These are phyloP conservation scores for Paramormyrops hopkinsi DNA, from an alignment of 2,797 vertebrate genomes.

Conservation along the genomic window DNA sequence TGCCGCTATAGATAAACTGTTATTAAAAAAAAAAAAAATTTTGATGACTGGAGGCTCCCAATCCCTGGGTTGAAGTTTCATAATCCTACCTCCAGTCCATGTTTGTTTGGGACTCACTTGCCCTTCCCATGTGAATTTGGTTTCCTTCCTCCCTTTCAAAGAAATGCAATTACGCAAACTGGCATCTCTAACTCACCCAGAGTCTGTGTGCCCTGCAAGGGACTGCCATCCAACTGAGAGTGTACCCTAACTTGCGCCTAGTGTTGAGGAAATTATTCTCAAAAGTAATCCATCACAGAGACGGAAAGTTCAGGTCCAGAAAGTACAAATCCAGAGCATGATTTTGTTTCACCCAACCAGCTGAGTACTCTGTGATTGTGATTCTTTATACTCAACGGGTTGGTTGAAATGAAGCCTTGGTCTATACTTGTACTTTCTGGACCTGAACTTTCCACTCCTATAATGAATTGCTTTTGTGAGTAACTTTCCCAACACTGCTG, in stretches of 20 bases:
- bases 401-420: not conserved
- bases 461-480: not conserved
- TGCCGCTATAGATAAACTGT: not conserved
- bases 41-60: not conserved
- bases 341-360: not conserved
- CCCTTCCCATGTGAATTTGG: not conserved
- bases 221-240: not conserved
- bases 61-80: not conserved
- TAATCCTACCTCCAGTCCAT: not conserved
- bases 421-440: not conserved
- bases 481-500: not conserved
- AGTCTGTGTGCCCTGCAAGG: not conserved
- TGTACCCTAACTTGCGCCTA: not conserved
- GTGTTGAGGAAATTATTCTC: not conserved
- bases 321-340: not conserved
- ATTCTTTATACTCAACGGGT: not conserved
- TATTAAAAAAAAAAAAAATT: not conserved
- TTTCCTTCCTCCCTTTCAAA: not conserved
- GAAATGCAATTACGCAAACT: not conserved
- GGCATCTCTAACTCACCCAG: not conserved
- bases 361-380: not conserved
- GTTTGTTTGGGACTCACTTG: not conserved
- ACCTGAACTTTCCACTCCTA: not conserved
- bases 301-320: not conserved
- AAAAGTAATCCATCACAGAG: not conserved